Percentiles rank a stretch among this genome's conserved stretches.
Conservation (phyloP, 2,797 vertebrate species). For the Cyclura pinguis region DNA sequence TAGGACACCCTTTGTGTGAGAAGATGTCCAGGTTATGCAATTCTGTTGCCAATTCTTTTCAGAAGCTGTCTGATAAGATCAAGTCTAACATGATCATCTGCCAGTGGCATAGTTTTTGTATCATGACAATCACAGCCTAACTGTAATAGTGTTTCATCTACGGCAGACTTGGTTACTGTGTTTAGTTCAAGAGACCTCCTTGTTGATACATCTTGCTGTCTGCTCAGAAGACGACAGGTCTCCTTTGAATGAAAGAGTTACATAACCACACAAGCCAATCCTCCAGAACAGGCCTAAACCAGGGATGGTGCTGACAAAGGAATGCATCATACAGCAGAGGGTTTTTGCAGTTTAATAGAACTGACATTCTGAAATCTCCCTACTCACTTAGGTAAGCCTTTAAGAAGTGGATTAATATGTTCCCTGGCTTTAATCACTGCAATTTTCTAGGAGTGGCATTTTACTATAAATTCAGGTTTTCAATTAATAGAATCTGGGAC, state of each 20-base stretch:
- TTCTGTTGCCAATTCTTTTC: not conserved
- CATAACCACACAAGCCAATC: not conserved
- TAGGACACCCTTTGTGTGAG: not conserved
- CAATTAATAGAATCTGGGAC: constrained; percentile 63
- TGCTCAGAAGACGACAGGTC: rapidly evolving
- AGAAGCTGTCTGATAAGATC: no score
- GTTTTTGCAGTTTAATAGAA: constrained; percentile 3
- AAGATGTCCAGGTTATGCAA: not conserved
- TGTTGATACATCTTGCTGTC: not conserved
- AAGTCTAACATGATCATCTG: not conserved
- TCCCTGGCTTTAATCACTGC: constrained; percentile 51
- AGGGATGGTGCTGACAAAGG: not conserved
- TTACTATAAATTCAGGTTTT: constrained; percentile 59
- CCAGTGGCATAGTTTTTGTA: not conserved
- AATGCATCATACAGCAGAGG: not conserved
- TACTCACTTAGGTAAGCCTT: constrained; percentile 37
- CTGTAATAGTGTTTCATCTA: not conserved
- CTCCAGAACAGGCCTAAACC: not conserved
- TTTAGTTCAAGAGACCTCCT: not conserved
- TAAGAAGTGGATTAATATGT: constrained; percentile 46
- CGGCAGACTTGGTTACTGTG: not conserved
- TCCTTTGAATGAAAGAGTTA: constrained; percentile 10
- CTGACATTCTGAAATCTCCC: constrained; percentile 11
- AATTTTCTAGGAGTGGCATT: constrained; percentile 52
- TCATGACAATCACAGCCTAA: not conserved